Percentiles rank a stretch among this genome's conserved stretches.
Evolutionary conservation across 1,140 invertebrate species (phyloP).

Genomic region (Acyrthosiphon pisum): DNA sequence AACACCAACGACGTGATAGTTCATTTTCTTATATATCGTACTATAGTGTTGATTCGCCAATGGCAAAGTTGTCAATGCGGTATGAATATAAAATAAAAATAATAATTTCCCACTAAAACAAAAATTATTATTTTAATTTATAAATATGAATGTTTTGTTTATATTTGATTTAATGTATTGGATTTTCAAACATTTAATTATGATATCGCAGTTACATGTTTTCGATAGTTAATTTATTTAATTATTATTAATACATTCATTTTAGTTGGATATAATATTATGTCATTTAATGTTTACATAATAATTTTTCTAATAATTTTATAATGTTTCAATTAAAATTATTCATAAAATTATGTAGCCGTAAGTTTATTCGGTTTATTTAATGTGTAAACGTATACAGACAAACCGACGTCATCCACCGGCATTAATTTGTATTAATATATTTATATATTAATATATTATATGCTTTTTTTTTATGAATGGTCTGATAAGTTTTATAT

Average conservation of each 20-base stretch:
- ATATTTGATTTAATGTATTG: neutral
- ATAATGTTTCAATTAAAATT: conserved; percentile 1
- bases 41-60: neutral
- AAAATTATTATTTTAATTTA: neutral
- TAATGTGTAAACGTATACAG: neutral
- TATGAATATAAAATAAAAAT: neutral
- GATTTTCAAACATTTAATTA: neutral
- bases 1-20: neutral
- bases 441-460: neutral
- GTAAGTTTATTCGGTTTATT: neutral
- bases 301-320: neutral
- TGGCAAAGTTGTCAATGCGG: neutral
- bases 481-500: conserved; percentile 10
- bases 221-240: neutral
- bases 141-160: neutral
- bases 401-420: neutral
- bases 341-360: neutral
- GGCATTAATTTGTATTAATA: neutral
- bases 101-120: neutral
- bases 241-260: neutral
- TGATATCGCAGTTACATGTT: neutral
- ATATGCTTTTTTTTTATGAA: conserved; percentile 30
- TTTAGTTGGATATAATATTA: neutral
- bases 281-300: neutral
- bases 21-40: neutral